Evolutionary conservation across 1,140 invertebrate species (phyloP).

Genomic region (Brachionus plicatilis): DNA sequence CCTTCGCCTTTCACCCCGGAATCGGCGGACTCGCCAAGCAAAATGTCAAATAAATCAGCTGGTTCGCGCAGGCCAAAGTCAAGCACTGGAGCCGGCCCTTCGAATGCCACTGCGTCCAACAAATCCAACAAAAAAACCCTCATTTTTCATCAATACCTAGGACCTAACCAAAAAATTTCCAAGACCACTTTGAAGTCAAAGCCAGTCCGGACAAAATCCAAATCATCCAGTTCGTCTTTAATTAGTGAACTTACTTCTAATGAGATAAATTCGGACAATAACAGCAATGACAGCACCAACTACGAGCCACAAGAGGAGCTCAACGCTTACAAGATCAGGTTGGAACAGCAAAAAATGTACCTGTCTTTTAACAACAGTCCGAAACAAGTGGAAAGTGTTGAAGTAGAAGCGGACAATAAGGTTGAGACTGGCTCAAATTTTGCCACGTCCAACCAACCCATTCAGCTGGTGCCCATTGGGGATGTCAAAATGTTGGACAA

Average conservation of each 20-base stretch:
- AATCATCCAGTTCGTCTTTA: constrained; percentile 3
- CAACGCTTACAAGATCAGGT: constrained; percentile 19
- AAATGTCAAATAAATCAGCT: constrained; percentile 21
- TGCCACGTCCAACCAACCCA: background rate
- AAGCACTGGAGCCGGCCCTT: background rate
- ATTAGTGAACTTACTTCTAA: background rate
- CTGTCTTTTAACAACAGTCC: constrained; percentile 25
- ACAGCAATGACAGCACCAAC: constrained; percentile 28
- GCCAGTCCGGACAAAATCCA: background rate
- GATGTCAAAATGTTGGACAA: constrained; percentile 15
- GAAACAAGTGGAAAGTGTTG: background rate
- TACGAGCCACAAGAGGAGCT: background rate
- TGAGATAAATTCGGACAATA: background rate
- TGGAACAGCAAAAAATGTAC: constrained; percentile 40
- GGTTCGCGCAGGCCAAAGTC: background rate
- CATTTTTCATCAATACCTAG: constrained; percentile 34
- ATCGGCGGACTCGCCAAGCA: background rate
- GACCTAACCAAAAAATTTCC: constrained; percentile 34
- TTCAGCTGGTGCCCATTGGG: background rate
- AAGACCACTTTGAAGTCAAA: constrained; percentile 26
- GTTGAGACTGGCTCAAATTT: background rate
- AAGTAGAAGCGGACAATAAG: background rate
- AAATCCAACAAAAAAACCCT: constrained; percentile 35
- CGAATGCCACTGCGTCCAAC: background rate
- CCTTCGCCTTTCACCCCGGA: background rate